phyloP scores from a whole-genome alignment of 2,797 vertebrate species.

The Poliocrania exsul region DNA sequence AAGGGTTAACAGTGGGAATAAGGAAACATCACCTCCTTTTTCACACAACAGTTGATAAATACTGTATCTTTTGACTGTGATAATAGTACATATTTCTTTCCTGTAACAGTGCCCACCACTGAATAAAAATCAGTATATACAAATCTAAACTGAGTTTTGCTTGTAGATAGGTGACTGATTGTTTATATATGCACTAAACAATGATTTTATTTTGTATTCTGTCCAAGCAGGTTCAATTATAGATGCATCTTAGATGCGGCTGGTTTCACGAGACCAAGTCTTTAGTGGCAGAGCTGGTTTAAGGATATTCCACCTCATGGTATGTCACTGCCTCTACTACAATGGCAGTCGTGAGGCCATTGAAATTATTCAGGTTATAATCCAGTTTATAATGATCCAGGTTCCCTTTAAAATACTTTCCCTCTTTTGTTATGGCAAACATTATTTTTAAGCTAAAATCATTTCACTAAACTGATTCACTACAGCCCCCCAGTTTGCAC shows the following conservation, averaged over 20 bases:
- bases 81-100: not conserved
- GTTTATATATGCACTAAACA: not conserved
- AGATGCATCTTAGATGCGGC: not conserved
- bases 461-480: not conserved
- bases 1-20: not conserved
- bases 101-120: not conserved
- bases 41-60: not conserved
- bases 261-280: not conserved
- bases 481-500: not conserved
- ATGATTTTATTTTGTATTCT: not conserved
- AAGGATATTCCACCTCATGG: not conserved
- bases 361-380: not conserved
- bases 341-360: not conserved
- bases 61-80: not conserved
- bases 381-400: not conserved
- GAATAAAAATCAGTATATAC: not conserved
- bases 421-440: not conserved
- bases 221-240: fast-evolving
- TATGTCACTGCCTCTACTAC: not conserved
- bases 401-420: not conserved
- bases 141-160: not conserved
- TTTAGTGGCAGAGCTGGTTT: not conserved
- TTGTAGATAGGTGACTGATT: not conserved
- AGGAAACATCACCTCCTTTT: not conserved
- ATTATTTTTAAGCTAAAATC: not conserved